phyloP scores from a whole-genome alignment of 2,113 vertebrate genomes.

The Orcinus orca region DNA sequence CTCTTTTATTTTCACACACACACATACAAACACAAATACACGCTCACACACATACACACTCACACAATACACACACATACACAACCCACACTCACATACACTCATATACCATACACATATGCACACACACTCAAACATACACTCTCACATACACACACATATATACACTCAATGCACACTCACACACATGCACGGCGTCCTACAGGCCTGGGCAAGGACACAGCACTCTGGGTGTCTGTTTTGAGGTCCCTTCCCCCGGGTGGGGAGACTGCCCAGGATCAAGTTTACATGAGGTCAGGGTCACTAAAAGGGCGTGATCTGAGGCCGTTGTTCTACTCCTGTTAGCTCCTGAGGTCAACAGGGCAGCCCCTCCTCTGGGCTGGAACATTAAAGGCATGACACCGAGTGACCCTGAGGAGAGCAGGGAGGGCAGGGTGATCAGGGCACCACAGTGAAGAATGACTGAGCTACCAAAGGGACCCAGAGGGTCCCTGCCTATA shows the following conservation, averaged over 20 bases:
- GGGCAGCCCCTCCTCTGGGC: not conserved
- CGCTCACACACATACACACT: not conserved
- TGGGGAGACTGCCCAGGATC: not conserved
- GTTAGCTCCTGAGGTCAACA: not conserved
- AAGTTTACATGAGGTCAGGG: not conserved
- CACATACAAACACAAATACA: not conserved
- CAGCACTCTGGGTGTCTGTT: not conserved
- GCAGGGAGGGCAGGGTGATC: not conserved
- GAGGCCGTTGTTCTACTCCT: not conserved
- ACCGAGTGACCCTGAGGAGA: rapidly evolving
- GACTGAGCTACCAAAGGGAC: not conserved
- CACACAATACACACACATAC: not conserved
- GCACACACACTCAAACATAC: not conserved
- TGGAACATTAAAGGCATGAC: not conserved
- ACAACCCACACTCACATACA: not conserved
- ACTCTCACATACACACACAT: not conserved
- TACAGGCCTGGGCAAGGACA: not conserved
- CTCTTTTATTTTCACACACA: not conserved
- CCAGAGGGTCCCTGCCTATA: not conserved
- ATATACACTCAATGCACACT: not conserved
- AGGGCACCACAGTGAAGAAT: not conserved
- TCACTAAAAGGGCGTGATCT: not conserved
- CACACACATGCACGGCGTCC: not conserved
- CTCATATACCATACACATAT: too few relatives aligned
- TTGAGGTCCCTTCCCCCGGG: not conserved